Conservation (phyloP, 2,888 invertebrate genomes). For the Meganola albula region DNA sequence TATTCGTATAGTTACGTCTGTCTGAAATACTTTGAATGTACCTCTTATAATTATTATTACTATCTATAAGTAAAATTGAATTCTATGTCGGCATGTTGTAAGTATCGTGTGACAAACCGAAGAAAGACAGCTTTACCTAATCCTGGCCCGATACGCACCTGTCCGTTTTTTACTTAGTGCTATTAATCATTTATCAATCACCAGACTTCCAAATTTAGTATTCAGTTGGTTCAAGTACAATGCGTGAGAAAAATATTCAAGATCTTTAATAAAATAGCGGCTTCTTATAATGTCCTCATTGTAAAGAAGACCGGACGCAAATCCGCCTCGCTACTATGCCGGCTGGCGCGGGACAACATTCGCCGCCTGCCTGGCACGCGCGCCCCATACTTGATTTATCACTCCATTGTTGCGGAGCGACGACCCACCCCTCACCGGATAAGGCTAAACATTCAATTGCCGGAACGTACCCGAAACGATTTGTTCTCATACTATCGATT, state of each 20-base stretch:
- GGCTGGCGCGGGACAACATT: constrained; percentile 30
- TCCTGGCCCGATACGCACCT: too few species aligned
- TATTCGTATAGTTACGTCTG: too few species aligned
- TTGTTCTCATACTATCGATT: constrained; percentile 66
- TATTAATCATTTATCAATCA: too few species aligned
- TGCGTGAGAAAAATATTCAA: constrained; percentile 23
- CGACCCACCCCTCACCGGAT: constrained; percentile 69
- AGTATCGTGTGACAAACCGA: too few species aligned
- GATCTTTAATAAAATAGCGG: constrained; percentile 37
- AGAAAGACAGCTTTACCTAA: too few species aligned
- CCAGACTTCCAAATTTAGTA: constrained; percentile 5
- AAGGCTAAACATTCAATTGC: constrained; percentile 74
- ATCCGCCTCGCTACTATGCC: constrained; percentile 31
- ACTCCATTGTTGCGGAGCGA: constrained; percentile 71
- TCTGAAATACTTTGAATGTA: too few species aligned
- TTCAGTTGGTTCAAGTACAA: constrained; percentile 15
- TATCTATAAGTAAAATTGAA: too few species aligned
- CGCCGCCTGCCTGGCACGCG: constrained; percentile 54
- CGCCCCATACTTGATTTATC: constrained; percentile 75
- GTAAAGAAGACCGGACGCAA: constrained; percentile 43
- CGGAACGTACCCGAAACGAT: constrained; percentile 69
- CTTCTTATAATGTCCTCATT: constrained; percentile 56
- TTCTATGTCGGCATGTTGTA: too few species aligned
- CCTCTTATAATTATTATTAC: too few species aligned
- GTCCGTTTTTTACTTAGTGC: too few species aligned